Evolutionary conservation across 2,797 vertebrate species (phyloP).

Genomic region (Monodelphis domestica): DNA sequence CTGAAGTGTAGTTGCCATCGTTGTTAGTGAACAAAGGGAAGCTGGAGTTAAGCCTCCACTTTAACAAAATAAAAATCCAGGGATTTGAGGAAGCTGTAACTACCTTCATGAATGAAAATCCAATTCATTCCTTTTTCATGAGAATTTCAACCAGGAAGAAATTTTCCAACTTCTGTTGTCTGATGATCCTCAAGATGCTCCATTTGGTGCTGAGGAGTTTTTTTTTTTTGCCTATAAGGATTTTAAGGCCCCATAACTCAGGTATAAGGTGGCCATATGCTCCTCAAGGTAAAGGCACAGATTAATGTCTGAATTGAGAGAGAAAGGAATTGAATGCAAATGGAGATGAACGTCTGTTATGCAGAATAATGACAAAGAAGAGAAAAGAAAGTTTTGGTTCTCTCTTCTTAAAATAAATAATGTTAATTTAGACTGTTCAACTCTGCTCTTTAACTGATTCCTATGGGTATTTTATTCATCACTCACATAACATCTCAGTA

Average conservation of each 20-base stretch:
- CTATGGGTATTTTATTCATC: neutral
- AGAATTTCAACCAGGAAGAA: neutral
- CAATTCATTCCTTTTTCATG: neutral
- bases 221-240: neutral
- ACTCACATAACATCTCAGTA: neutral
- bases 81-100: neutral
- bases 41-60: neutral
- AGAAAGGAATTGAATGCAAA: neutral
- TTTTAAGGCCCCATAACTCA: neutral
- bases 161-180: neutral
- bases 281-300: neutral
- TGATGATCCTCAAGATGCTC: neutral
- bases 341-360: neutral
- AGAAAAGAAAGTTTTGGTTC: neutral
- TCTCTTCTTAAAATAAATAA: neutral
- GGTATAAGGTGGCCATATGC: neutral
- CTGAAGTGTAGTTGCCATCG: neutral
- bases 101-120: neutral
- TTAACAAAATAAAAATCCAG: neutral
- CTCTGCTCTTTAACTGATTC: neutral
- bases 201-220: neutral
- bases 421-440: neutral
- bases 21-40: slow-evolving; percentile 4
- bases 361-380: neutral
- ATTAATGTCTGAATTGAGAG: neutral